Evolutionary conservation across 2,888 invertebrate species (phyloP), one percentile per base, ranked within the genome.

Genomic region (Nipponacmea schrenckii): DNA sequence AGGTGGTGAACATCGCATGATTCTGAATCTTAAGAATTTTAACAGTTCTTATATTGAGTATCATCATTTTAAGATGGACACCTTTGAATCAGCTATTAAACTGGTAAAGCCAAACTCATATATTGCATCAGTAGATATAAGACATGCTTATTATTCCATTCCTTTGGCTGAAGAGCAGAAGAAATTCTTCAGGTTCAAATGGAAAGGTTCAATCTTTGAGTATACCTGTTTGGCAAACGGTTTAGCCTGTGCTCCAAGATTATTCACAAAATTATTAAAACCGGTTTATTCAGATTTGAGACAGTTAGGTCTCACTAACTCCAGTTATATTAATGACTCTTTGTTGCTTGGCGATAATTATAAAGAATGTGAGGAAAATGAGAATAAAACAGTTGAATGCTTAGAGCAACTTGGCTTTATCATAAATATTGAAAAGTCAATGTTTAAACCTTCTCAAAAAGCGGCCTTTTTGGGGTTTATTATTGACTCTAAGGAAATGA

Each of bases 261-360:
- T 56, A 56, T 56, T 56, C 12, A 56, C 56, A 15, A 56, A 56
- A 56, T 56, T 56, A 56, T 56, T 20, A 56, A 56, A 56, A 56
- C 20, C 56, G 10, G 56, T 56, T 20, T 56, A 56, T 56, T 56
- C 56, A 1, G 15, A 56, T 56, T 56, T 56, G 56, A 56, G 56
- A 20, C 56, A 56, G 17, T 56, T 20, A 3, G 56, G 56, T 20
- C 56, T 15, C 17, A 24, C 24, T 8, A 56, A 20, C 56, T 56
- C 56, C 1, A 15, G 20, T n/a, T 56, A 56, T 56, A 56, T 56
- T 56, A 17, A 56, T 20, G 56, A 56, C n/a, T 56, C 56, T 56
- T 24, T 56, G 10, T 56, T 3, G 4, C 12, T 56, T 8, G 20
- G 56, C 0, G 56, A 56, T 17, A 56, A 56, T 56, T 56, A 56